phyloP scores from a whole-genome alignment of 2,797 vertebrate species.

The Erpetoichthys calabaricus region DNA sequence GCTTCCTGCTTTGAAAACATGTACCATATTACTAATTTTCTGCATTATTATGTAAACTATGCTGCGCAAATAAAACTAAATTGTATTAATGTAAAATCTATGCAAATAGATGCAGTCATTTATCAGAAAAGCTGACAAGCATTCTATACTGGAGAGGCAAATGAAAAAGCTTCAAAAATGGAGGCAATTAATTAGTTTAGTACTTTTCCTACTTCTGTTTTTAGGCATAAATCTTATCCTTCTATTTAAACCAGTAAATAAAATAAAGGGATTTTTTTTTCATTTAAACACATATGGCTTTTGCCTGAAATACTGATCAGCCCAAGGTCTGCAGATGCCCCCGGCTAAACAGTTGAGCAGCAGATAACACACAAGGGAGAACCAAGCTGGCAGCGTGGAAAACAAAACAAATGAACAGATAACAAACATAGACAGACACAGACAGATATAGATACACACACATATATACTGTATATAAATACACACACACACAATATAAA shows the following conservation, averaged over 20 bases:
- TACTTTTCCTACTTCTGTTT: conserved; percentile 64
- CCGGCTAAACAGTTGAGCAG: conserved; percentile 59
- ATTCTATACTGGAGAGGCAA: conserved; percentile 79
- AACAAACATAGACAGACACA: neutral
- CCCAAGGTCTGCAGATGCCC: conserved; percentile 60
- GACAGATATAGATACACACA: too few species aligned
- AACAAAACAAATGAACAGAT: conserved; percentile 78
- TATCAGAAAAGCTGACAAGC: conserved; percentile 91
- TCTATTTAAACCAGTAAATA: conserved; percentile 58
- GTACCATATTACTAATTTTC: conserved; percentile 47
- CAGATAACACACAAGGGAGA: conserved; percentile 59
- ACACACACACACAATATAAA: too few species aligned
- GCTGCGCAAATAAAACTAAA: conserved; percentile 73
- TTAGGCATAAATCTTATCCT: conserved; percentile 66
- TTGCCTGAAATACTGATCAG: conserved; percentile 60
- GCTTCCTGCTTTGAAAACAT: conserved; percentile 30
- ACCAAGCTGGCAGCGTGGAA: conserved; percentile 59
- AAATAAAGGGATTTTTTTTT: conserved; percentile 54
- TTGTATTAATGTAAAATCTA: conserved; percentile 85
- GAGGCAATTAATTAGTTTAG: conserved; percentile 86
- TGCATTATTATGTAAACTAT: conserved; percentile 67
- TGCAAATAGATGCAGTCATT: conserved; percentile 96
- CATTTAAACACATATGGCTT: conserved; percentile 65
- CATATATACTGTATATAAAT: too few species aligned
- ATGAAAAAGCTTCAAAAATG: conserved; percentile 69